phyloP scores from a whole-genome alignment of 2,888 invertebrate genomes.

The Eristalis arbustorum region DNA sequence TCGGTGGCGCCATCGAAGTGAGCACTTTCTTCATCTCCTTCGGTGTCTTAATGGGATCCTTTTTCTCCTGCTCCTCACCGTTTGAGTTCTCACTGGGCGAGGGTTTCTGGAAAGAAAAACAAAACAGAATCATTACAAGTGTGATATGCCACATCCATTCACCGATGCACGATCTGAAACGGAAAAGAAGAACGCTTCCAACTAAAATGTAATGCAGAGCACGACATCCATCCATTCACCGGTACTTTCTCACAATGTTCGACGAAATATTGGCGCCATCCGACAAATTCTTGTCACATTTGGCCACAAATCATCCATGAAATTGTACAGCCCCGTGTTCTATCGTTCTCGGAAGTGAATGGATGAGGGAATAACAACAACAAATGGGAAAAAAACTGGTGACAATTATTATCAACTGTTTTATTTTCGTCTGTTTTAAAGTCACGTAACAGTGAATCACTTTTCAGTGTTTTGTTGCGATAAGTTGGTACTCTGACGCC shows the following conservation, averaged over 20 bases:
- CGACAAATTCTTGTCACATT: conserved; percentile 3
- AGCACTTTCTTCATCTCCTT: conserved; percentile 83
- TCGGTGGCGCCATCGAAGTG: conserved; percentile 86
- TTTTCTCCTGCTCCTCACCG: conserved; percentile 76
- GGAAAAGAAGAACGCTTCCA: conserved; percentile 5
- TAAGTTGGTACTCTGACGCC: not conserved
- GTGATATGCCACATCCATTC: not conserved
- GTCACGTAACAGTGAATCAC: not conserved
- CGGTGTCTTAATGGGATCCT: conserved; percentile 75
- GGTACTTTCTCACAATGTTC: not conserved
- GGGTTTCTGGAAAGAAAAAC: conserved; percentile 50
- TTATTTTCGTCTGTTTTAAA: not conserved
- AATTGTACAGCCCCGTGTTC: not conserved
- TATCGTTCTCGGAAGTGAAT: not conserved
- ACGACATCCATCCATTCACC: conserved; percentile 6
- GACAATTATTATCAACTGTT: not conserved
- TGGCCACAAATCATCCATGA: conserved; percentile 27
- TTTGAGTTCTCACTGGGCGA: conserved; percentile 19
- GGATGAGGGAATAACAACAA: not conserved
- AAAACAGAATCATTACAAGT: not conserved
- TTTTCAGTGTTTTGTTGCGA: not conserved
- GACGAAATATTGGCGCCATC: conserved; percentile 24
- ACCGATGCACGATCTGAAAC: conserved; percentile 27
- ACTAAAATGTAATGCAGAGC: conserved; percentile 25
- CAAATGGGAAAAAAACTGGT: too few species aligned